phyloP scores from a whole-genome alignment of 2,888 invertebrate genomes.

The Pasiphila rectangulata region DNA sequence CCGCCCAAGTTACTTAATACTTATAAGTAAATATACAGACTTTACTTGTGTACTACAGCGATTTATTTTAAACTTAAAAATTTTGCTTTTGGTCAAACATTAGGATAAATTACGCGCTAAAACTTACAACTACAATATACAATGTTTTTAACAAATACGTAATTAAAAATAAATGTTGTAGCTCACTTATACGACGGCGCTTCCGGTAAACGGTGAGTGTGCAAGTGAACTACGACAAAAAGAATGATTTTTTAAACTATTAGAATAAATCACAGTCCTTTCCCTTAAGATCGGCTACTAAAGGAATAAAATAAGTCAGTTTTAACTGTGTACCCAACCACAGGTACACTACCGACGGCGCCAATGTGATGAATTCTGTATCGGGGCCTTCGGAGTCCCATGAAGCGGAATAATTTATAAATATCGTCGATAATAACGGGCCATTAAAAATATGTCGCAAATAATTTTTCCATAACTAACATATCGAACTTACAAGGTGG shows the following conservation, averaged over 20 bases:
- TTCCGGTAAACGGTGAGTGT: too few relatives aligned
- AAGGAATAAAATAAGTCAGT: constrained; percentile 41
- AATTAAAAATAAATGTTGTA: constrained; percentile 74
- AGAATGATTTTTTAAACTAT: constrained; percentile 64
- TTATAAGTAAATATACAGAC: constrained; percentile 8
- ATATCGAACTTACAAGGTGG: constrained; percentile 66
- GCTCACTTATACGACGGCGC: too few relatives aligned
- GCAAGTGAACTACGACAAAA: too few relatives aligned
- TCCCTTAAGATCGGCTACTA: constrained; percentile 65
- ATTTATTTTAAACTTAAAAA: constrained; percentile 44
- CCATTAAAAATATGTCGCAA: constrained; percentile 34
- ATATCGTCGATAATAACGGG: constrained; percentile 9
- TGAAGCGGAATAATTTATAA: constrained; percentile 25
- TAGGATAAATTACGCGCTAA: constrained; percentile 58
- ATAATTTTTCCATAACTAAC: constrained; percentile 48
- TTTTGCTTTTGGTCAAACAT: constrained; percentile 68
- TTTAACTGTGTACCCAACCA: constrained; percentile 6
- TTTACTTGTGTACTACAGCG: constrained; percentile 33
- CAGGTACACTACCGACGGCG: constrained; percentile 3
- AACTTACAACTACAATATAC: constrained; percentile 65
- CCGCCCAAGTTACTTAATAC: neutral
- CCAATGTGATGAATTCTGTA: constrained; percentile 13
- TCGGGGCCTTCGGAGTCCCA: constrained; percentile 1
- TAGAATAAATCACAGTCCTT: constrained; percentile 80
- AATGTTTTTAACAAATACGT: constrained; percentile 61